Base-by-base conservation (phyloP, 2,113 vertebrate species). In the Aptenodytes forsteri region DNA sequence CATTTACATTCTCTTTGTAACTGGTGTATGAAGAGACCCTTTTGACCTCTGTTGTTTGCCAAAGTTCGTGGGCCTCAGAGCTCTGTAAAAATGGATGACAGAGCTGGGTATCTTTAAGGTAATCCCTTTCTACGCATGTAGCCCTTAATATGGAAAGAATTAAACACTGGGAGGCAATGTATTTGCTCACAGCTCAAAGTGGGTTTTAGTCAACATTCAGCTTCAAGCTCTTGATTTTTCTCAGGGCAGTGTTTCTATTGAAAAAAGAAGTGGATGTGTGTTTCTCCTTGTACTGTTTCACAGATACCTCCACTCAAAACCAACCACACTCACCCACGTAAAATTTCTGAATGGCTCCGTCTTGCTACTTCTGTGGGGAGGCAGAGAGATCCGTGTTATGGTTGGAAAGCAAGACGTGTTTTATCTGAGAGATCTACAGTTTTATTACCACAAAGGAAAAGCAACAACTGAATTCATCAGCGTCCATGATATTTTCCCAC, bases 11-110 rank as follows among this genome's bases (percentile, higher is more conserved):
- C 58, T 73, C 56, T 89, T 65, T 85, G 44, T 66, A 91, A 38
- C n/a, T 42, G 25, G 7, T 73, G 21, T 73, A 56, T 26, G 34
- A 89, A 55, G 40, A 83, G 36, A 92, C 11, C 10, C 17, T 69
- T 87, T 79, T 75, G 64, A 89, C 55, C 38, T 90, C 54, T 87
- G 27, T 26, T 91, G 50, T 93, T 93, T 92, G 52, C 49, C 27
- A 26, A 76, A 69, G 22, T 80, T 73, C 1, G 1, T 54, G 27
- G 56, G 61, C 6, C 66, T 88, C 66, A 10, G 66, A 88, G 36
- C 29, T 83, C 54, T 54, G 12, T 49, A 21, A 77, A 94, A 95
- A 49, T 21, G 46, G 15, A 32, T 73, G 70, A 32, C 32, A 71
- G 52, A 69, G 6, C 8, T 61, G 26, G 15, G 4, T 66, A 11